Percentiles rank a stretch among this genome's conserved stretches.
These are phyloP conservation scores for Aphaenogaster rudis DNA, from an alignment of 1,140 invertebrate species.

Conservation along the genomic window DNA sequence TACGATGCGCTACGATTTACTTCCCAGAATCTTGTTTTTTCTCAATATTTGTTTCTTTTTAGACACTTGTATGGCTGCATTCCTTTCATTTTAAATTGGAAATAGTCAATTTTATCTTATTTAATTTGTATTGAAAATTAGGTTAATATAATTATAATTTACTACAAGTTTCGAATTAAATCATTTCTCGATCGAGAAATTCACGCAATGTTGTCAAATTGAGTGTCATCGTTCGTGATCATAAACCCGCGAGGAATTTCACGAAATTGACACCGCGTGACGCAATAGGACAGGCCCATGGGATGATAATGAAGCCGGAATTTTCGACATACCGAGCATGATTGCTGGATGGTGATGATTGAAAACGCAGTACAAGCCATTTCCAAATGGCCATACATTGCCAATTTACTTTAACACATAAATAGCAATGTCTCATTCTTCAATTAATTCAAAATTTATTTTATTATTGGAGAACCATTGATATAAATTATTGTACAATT, in stretches of 20 bases:
- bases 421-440: constrained; percentile 55
- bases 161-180: neutral
- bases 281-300: constrained; percentile 45
- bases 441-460: constrained; percentile 30
- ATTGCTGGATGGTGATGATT: constrained; percentile 57
- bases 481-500: neutral
- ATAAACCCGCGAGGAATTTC: constrained; percentile 61
- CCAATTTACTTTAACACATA: constrained; percentile 52
- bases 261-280: constrained; percentile 54
- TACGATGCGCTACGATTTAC: neutral
- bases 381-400: constrained; percentile 41
- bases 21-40: neutral
- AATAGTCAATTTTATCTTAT: neutral
- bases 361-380: constrained; percentile 33
- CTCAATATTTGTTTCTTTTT: neutral
- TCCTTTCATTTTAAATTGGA: neutral
- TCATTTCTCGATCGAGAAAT: constrained; percentile 40
- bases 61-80: too few species aligned
- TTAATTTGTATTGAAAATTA: neutral
- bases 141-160: neutral
- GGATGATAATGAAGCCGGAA: constrained; percentile 56
- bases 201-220: constrained; percentile 49
- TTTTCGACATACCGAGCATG: constrained; percentile 61
- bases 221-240: constrained; percentile 48
- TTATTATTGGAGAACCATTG: neutral